Conservation (phyloP, 2,797 vertebrate genomes). For the Epinephelus malabaricus region DNA sequence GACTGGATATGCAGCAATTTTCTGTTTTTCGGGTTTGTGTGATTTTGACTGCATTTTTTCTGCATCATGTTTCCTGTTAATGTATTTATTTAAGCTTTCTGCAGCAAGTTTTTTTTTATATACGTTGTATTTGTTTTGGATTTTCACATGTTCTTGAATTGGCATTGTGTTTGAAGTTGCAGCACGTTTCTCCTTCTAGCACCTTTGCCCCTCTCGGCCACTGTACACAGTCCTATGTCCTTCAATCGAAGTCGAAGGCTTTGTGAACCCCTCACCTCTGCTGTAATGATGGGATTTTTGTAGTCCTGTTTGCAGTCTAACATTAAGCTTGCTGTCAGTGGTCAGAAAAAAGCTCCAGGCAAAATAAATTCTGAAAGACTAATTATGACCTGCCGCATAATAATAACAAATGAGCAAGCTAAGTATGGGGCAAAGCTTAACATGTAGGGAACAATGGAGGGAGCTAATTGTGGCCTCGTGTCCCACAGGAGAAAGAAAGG, state of each 20-base stretch:
- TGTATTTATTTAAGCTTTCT: no score
- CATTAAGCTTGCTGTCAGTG: neutral
- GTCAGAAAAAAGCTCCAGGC: neutral
- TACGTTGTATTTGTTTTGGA: no score
- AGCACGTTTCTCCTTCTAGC: no score
- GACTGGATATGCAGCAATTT: no score
- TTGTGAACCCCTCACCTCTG: neutral
- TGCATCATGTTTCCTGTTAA: no score
- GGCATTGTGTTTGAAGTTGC: no score
- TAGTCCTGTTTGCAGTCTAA: neutral
- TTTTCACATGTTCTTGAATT: no score
- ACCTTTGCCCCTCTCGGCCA: no score
- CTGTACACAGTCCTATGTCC: no score
- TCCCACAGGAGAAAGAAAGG: neutral
- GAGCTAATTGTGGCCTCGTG: neutral
- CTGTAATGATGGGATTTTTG: neutral
- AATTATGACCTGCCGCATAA: neutral
- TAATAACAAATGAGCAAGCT: neutral
- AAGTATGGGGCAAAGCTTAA: neutral
- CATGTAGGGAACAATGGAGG: neutral
- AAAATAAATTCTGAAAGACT: slow-evolving; percentile 2
- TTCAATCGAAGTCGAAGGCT: neutral
- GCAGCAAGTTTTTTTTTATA: no score
- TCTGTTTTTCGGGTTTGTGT: no score
- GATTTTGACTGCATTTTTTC: no score